A percentile compares a stretch with the other conserved stretches of the same genome.
These are phyloP conservation scores for Cyclura pinguis DNA, from an alignment of 2,797 vertebrate species.

Conservation along the genomic window DNA sequence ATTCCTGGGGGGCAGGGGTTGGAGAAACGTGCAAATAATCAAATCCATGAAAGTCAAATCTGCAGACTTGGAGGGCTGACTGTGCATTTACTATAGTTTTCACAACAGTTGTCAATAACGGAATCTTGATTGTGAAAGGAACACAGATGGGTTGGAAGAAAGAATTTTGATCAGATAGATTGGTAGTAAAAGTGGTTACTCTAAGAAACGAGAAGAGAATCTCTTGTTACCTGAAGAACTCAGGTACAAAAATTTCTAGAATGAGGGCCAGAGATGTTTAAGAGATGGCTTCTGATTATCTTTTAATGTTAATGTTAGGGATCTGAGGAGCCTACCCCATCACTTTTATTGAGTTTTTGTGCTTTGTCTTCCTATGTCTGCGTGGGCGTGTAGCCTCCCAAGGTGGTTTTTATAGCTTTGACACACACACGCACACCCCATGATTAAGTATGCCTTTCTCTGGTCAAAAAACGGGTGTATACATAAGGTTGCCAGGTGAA, in stretches of 20 bases:
- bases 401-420: too few relatives aligned
- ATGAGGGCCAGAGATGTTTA: slow-evolving; percentile 38
- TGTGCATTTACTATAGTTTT: not conserved
- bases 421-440: rapidly evolving
- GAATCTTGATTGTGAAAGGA: not conserved
- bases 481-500: too few relatives aligned
- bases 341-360: not conserved
- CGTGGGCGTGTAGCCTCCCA: too few relatives aligned
- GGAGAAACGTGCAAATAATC: too few relatives aligned
- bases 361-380: not conserved
- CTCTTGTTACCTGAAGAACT: slow-evolving; percentile 2
- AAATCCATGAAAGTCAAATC: too few relatives aligned
- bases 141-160: not conserved
- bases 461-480: too few relatives aligned
- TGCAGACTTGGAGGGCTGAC: too few relatives aligned
- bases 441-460: too few relatives aligned
- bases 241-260: slow-evolving; percentile 46
- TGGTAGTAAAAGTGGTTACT: not conserved
- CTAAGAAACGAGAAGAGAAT: not conserved
- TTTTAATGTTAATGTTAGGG: not conserved
- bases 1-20: too few relatives aligned
- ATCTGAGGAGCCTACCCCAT: not conserved
- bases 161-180: not conserved
- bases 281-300: slow-evolving; percentile 33
- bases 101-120: not conserved